A percentile compares a stretch with the other conserved stretches of the same genome.
These are phyloP conservation scores for Heteronetta atricapilla DNA, from an alignment of 2,113 vertebrate species.

Conservation along the genomic window DNA sequence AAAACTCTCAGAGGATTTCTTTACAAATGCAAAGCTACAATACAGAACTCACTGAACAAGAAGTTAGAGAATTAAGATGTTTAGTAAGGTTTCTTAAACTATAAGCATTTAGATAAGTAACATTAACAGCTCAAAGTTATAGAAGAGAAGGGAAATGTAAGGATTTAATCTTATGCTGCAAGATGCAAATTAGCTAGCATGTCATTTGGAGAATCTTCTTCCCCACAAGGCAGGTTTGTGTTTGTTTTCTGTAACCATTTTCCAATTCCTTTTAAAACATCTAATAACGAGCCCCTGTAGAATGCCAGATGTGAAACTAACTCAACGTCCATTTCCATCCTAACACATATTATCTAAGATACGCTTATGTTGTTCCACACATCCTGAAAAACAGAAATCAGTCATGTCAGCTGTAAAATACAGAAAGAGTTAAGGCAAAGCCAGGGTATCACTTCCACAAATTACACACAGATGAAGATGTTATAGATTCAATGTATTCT, in stretches of 20 bases:
- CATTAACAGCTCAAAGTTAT: conserved; percentile 13
- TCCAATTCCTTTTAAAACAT: background rate
- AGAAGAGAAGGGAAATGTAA: background rate
- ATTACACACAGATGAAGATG: background rate
- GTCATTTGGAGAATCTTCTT: background rate
- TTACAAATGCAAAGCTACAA: background rate
- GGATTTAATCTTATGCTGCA: background rate
- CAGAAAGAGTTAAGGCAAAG: background rate
- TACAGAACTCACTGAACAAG: background rate
- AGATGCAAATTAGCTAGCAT: background rate
- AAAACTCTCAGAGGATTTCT: background rate
- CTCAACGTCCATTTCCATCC: background rate
- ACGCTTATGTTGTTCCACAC: background rate
- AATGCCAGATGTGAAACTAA: background rate
- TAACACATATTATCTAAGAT: background rate
- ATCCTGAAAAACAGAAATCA: background rate
- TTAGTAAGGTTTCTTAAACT: conserved; percentile 11
- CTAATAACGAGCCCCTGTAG: background rate
- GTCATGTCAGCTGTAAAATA: background rate
- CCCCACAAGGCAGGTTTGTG: background rate
- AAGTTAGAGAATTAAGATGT: conserved; percentile 33
- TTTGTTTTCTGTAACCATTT: background rate
- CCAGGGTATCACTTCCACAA: background rate
- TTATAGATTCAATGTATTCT: background rate
- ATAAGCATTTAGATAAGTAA: conserved; percentile 16